Evolutionary conservation across 64 coral and sea anemone genomes (phyloP).

Genomic region (Pocillopora damicornis): DNA sequence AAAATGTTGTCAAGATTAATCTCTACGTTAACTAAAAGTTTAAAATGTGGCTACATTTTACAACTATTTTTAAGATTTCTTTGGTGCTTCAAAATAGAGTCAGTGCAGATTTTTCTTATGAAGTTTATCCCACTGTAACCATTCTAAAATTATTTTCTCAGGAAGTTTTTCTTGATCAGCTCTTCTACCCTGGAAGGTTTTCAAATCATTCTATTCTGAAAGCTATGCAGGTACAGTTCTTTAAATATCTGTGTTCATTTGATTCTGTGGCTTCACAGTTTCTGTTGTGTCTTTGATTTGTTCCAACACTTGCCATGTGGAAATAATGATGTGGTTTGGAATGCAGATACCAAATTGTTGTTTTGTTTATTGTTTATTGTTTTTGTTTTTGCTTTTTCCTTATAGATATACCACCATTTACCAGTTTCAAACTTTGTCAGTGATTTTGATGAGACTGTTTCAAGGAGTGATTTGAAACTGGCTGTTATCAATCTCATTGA

Average conservation of each 20-base stretch:
- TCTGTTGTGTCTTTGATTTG: not conserved
- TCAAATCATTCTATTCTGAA: constrained; percentile 74
- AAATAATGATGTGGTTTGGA: too few relatives aligned
- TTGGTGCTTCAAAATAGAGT: too few relatives aligned
- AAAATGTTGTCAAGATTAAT: too few relatives aligned
- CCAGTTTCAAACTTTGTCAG: constrained; percentile 1
- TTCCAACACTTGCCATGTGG: not conserved
- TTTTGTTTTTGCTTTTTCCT: not conserved
- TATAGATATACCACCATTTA: constrained; percentile 29
- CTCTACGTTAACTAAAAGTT: too few relatives aligned
- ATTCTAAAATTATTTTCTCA: not conserved
- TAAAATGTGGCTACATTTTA: too few relatives aligned
- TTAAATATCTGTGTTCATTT: not conserved
- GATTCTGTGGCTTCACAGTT: not conserved
- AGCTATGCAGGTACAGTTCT: constrained; percentile 71
- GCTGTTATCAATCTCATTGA: constrained; percentile 87
- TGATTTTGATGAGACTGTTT: constrained; percentile 23
- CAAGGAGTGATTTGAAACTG: constrained; percentile 65
- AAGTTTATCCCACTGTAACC: not conserved
- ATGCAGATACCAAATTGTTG: not conserved
- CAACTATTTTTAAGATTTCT: too few relatives aligned
- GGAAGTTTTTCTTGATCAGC: constrained; percentile 83
- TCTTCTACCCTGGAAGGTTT: constrained; percentile 89
- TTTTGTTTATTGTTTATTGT: not conserved
- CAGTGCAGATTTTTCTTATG: not conserved